These are phyloP conservation scores for Corvus hawaiiensis DNA, from an alignment of 2,113 vertebrate species.

Conservation along the genomic window DNA sequence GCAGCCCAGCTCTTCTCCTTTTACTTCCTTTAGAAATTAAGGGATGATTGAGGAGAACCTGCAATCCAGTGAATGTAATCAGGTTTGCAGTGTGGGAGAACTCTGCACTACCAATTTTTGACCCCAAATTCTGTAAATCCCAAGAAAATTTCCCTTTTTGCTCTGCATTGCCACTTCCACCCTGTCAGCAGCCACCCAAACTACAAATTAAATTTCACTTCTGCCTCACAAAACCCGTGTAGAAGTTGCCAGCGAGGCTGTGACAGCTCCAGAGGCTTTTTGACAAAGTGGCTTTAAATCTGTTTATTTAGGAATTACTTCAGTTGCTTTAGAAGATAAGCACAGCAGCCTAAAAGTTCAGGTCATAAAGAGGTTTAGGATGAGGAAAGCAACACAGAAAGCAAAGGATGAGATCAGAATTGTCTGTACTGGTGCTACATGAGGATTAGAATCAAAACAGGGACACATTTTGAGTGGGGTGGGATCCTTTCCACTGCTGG, in stretches of 20 bases:
- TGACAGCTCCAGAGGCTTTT: not conserved
- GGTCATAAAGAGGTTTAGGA: conserved; percentile 7
- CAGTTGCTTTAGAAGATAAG: not conserved
- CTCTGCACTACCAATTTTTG: not conserved
- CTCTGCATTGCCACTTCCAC: not conserved
- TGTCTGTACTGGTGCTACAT: not conserved
- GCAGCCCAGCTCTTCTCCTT: not conserved
- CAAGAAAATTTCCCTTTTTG: not conserved
- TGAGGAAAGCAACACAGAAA: conserved; percentile 48
- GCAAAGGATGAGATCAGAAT: conserved; percentile 9
- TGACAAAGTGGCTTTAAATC: not conserved
- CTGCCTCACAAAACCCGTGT: not conserved
- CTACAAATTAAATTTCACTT: not conserved
- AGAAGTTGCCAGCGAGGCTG: not conserved
- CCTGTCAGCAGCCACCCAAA: not conserved
- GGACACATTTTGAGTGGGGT: not conserved
- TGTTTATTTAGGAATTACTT: not conserved
- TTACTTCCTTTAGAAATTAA: not conserved
- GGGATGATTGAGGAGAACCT: not conserved
- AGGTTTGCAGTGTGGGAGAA: not conserved
- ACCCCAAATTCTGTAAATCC: not conserved
- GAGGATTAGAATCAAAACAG: not conserved
- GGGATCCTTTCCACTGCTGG: not conserved
- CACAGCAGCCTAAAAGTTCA: not conserved
- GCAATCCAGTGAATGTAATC: not conserved